A percentile compares a stretch with the other conserved stretches of the same genome.
Conservation (phyloP, 2,888 invertebrate species). For the Diarsia dahlii region DNA sequence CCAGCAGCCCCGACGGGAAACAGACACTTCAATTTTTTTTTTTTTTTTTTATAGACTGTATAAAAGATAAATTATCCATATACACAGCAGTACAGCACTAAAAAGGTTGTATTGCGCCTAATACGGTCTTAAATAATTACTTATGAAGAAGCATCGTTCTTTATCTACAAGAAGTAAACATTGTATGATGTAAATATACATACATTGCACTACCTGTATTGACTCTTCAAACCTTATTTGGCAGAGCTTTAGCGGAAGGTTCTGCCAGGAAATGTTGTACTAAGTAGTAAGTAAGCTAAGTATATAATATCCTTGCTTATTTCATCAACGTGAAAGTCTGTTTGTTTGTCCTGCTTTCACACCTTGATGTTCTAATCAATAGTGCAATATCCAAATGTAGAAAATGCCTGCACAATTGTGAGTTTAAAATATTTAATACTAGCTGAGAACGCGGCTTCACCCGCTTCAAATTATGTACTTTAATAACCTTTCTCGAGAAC, state of each 20-base stretch:
- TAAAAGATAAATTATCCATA: not conserved
- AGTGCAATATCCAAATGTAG: too few species aligned
- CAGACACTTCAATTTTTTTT: too few species aligned
- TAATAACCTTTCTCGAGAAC: too few species aligned
- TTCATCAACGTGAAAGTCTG: not conserved
- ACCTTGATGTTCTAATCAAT: not conserved
- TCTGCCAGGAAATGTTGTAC: slow-evolving; percentile 7
- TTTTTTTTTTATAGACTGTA: too few species aligned
- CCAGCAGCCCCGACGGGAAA: too few species aligned
- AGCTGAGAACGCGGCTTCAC: too few species aligned
- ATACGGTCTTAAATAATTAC: not conserved
- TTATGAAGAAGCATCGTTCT: not conserved
- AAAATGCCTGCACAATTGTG: too few species aligned
- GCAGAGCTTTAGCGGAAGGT: not conserved
- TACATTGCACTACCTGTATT: slow-evolving; percentile 15
- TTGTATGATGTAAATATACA: slow-evolving; percentile 1
- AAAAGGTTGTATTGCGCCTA: not conserved
- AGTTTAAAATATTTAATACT: too few species aligned
- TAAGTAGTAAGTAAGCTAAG: not conserved
- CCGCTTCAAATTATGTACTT: too few species aligned
- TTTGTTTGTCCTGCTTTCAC: slow-evolving; percentile 13
- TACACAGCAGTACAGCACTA: not conserved
- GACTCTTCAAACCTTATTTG: slow-evolving; percentile 15
- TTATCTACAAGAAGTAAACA: not conserved
- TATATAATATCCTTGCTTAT: slow-evolving; percentile 1